Evolutionary conservation across 1,140 invertebrate species (phyloP).

Genomic region (Neodiprion fabricii): DNA sequence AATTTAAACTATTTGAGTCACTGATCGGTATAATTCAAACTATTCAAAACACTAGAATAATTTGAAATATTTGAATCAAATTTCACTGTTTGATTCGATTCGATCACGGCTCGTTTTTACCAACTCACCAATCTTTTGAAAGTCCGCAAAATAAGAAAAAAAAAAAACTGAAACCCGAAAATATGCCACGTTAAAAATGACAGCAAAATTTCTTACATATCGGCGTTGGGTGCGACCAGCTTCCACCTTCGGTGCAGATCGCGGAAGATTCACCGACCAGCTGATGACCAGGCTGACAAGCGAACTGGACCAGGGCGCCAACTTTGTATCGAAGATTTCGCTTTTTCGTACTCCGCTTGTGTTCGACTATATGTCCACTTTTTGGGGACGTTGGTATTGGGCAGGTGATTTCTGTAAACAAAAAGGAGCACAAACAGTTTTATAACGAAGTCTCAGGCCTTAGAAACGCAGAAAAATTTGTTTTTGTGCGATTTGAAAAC

Average conservation of each 20-base stretch:
- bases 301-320: slow-evolving; percentile 80
- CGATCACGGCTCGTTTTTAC: too few species aligned
- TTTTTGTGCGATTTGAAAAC: too few species aligned
- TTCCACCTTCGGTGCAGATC: slow-evolving; percentile 85
- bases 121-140: too few species aligned
- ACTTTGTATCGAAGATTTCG: slow-evolving; percentile 66
- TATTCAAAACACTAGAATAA: too few species aligned
- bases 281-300: slow-evolving; percentile 73
- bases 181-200: not conserved
- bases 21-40: too few species aligned
- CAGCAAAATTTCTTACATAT: slow-evolving; percentile 67
- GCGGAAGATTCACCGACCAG: slow-evolving; percentile 80
- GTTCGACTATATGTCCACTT: slow-evolving; percentile 73
- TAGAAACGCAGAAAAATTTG: too few species aligned
- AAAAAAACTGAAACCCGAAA: not conserved
- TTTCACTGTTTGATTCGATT: too few species aligned
- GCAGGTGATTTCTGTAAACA: slow-evolving; percentile 77
- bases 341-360: slow-evolving; percentile 47
- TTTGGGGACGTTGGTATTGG: slow-evolving; percentile 73
- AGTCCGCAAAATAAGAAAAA: too few species aligned
- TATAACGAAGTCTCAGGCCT: not conserved
- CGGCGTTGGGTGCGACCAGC: slow-evolving; percentile 86
- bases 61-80: too few species aligned
- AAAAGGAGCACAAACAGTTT: slow-evolving; percentile 23
- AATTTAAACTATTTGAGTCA: too few species aligned